phyloP scores from a whole-genome alignment of 2,888 invertebrate genomes.

The Pseudanteris insignis region DNA sequence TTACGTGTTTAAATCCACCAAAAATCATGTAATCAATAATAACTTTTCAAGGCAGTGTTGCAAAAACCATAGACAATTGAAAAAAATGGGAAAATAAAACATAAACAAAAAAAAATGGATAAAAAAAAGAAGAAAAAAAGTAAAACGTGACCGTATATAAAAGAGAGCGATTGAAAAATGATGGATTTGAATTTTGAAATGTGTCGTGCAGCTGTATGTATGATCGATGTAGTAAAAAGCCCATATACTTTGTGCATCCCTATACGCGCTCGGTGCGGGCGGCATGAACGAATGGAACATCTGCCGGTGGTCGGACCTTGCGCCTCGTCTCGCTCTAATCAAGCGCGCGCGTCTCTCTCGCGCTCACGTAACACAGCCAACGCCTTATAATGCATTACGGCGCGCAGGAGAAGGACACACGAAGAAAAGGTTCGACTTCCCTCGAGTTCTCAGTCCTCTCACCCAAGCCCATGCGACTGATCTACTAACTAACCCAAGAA shows the following conservation, averaged over 20 bases:
- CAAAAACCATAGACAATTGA: neutral
- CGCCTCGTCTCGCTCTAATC: slow-evolving; percentile 16
- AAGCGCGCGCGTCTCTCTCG: slow-evolving; percentile 7
- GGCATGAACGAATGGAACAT: slow-evolving; percentile 62
- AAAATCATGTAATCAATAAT: no score
- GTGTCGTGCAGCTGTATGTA: slow-evolving; percentile 33
- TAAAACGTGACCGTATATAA: slow-evolving; percentile 19
- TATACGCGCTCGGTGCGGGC: slow-evolving; percentile 49
- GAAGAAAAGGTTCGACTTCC: slow-evolving; percentile 22
- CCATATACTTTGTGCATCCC: slow-evolving; percentile 35
- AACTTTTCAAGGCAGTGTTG: no score
- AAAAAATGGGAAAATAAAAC: neutral
- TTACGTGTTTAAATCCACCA: no score
- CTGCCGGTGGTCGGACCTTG: slow-evolving; percentile 58
- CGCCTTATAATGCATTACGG: slow-evolving; percentile 28
- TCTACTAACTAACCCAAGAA: slow-evolving; percentile 37
- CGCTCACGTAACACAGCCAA: slow-evolving; percentile 2
- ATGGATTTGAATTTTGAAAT: slow-evolving; percentile 33
- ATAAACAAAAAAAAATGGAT: neutral
- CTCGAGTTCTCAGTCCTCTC: slow-evolving; percentile 35
- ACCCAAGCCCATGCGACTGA: slow-evolving; percentile 18
- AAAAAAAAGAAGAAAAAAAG: slow-evolving; percentile 9
- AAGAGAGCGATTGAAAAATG: slow-evolving; percentile 17
- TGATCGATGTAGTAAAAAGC: slow-evolving; percentile 23
- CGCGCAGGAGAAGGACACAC: slow-evolving; percentile 16